Conservation (phyloP, 2,797 vertebrate species). For the Pseudomugil tenellus region DNA sequence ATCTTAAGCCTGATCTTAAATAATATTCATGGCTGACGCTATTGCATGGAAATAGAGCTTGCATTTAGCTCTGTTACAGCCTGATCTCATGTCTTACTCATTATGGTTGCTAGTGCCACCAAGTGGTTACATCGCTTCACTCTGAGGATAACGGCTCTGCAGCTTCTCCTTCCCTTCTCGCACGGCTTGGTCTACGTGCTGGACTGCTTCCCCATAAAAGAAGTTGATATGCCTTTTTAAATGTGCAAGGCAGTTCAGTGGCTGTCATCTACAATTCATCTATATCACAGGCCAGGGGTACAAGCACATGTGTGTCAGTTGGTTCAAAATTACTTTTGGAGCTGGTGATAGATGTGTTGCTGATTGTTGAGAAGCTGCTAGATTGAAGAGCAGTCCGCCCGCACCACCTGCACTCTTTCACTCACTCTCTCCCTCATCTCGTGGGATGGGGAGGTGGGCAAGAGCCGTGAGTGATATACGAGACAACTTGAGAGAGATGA, state of each 20-base stretch:
- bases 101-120: constrained; percentile 85
- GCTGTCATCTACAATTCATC: constrained; percentile 49
- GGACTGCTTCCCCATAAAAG: constrained; percentile 31
- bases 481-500: constrained; percentile 70
- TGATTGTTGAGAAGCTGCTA: constrained; percentile 70
- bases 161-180: constrained; percentile 28
- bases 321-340: constrained; percentile 63
- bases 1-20: constrained; percentile 46
- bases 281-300: constrained; percentile 29
- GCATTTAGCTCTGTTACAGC: constrained; percentile 37
- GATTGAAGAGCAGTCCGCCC: constrained; percentile 65
- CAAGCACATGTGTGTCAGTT: constrained; percentile 44
- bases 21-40: constrained; percentile 46
- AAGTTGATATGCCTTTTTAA: constrained; percentile 31
- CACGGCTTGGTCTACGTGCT: constrained; percentile 21
- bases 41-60: constrained; percentile 51
- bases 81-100: constrained; percentile 54
- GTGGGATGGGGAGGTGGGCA: constrained; percentile 54
- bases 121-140: constrained; percentile 67
- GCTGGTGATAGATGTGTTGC: constrained; percentile 60
- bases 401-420: constrained; percentile 44
- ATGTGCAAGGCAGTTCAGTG: constrained; percentile 33
- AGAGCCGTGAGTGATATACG: constrained; percentile 71
- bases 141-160: constrained; percentile 41
- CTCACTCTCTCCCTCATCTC: constrained; percentile 47